Evolutionary conservation across 2,888 invertebrate genomes (phyloP).

Genomic region (Cerceris ruficornis): DNA sequence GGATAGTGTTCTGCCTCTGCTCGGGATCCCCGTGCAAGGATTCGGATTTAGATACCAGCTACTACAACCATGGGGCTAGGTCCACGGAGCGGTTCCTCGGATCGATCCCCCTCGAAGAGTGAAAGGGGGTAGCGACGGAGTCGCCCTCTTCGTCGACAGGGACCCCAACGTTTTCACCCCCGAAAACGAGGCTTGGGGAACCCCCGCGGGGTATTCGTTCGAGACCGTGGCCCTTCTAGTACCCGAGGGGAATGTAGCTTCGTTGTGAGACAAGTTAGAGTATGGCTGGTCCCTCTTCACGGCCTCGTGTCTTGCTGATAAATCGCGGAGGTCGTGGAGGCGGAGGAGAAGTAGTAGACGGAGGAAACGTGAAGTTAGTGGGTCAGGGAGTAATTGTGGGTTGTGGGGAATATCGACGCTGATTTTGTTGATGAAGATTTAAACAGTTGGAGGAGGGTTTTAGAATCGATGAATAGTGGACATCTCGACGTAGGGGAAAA

Average conservation of each 20-base stretch:
- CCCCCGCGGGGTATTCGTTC: conserved; percentile 48
- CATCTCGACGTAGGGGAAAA: too few species aligned
- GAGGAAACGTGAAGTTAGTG: conserved; percentile 32
- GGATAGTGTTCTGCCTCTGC: conserved; percentile 10
- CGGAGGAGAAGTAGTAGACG: conserved; percentile 2
- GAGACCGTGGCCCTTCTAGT: conserved; percentile 23
- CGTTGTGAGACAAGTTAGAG: conserved; percentile 41
- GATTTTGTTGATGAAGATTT: too few species aligned
- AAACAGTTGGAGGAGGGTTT: too few species aligned
- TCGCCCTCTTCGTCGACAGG: conserved; percentile 62
- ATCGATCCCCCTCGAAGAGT: conserved; percentile 72
- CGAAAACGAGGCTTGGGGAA: conserved; percentile 50
- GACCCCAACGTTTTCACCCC: conserved; percentile 59
- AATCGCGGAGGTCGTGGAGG: conserved; percentile 36
- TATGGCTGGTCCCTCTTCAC: conserved; percentile 31
- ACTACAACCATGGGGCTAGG: conserved; percentile 58
- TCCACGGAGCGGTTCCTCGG: conserved; percentile 63
- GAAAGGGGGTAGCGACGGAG: conserved; percentile 57
- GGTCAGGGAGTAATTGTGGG: conserved; percentile 19
- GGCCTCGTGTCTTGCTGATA: conserved; percentile 14
- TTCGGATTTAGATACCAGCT: conserved; percentile 64
- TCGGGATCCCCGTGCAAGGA: conserved; percentile 40
- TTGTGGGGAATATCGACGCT: too few species aligned
- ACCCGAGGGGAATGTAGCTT: conserved; percentile 56
- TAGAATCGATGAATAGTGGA: too few species aligned